Evolutionary conservation across 2,797 vertebrate genomes (phyloP).

Genomic region (Philypnodon macrostomus): DNA sequence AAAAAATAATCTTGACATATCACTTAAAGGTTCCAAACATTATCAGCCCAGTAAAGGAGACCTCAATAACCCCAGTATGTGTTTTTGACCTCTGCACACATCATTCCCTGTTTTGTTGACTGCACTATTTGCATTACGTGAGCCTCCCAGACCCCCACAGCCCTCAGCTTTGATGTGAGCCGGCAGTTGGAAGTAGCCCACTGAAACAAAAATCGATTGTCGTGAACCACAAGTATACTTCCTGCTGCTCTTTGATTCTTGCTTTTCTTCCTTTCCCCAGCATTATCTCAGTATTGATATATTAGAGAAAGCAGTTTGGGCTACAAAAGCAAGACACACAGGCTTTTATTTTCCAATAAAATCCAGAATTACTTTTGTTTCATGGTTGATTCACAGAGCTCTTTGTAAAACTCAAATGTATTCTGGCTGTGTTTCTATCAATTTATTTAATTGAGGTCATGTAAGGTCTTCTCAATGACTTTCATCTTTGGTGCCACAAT

Average conservation of each 20-base stretch:
- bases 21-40: slow-evolving; percentile 3
- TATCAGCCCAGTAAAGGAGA: slow-evolving; percentile 8
- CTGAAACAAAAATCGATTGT: slow-evolving; percentile 63
- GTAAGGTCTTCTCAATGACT: background rate
- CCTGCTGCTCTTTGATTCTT: slow-evolving; percentile 53
- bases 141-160: slow-evolving; percentile 45
- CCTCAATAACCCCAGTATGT: too few relatives aligned
- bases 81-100: slow-evolving; percentile 19
- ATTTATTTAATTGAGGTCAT: slow-evolving; percentile 19
- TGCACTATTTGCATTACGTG: slow-evolving; percentile 47
- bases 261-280: slow-evolving; percentile 32
- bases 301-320: slow-evolving; percentile 25
- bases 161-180: slow-evolving; percentile 58
- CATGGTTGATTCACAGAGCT: slow-evolving; percentile 6
- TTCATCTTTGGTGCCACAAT: background rate
- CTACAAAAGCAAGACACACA: slow-evolving; percentile 36
- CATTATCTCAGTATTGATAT: slow-evolving; percentile 59
- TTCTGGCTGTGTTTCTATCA: slow-evolving; percentile 14
- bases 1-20: too few relatives aligned
- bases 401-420: slow-evolving; percentile 21
- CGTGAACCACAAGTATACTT: slow-evolving; percentile 46
- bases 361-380: slow-evolving; percentile 18
- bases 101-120: slow-evolving; percentile 25
- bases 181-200: slow-evolving; percentile 57
- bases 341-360: slow-evolving; percentile 30